Evolutionary conservation across 2,888 invertebrate species (phyloP).

Genomic region (Drosophila pullipes): DNA sequence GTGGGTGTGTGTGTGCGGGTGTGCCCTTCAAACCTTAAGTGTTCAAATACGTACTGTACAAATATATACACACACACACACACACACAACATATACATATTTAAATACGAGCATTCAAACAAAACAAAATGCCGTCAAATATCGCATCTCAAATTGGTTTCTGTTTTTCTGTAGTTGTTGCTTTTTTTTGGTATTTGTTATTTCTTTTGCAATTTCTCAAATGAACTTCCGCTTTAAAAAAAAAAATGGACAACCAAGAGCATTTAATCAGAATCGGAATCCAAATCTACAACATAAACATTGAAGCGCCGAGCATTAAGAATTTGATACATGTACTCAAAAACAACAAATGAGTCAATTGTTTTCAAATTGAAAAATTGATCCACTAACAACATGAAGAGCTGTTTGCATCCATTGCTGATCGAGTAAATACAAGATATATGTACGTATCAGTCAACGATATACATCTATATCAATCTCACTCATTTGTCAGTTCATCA

Average conservation of each 20-base stretch:
- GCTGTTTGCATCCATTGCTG: background rate
- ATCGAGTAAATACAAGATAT: background rate
- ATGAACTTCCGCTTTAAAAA: constrained; percentile 35
- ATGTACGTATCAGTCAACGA: background rate
- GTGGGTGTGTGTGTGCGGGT: constrained; percentile 22
- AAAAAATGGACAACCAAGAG: constrained; percentile 32
- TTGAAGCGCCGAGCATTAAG: background rate
- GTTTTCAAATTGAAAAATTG: constrained; percentile 22
- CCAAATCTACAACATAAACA: constrained; percentile 26
- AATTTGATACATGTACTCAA: constrained; percentile 36
- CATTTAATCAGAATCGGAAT: constrained; percentile 54
- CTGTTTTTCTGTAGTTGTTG: constrained; percentile 10
- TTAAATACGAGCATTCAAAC: constrained; percentile 29
- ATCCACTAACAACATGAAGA: background rate
- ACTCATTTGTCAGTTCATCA: constrained; percentile 23
- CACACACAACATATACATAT: background rate
- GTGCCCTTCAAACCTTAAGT: constrained; percentile 51
- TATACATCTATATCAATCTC: background rate
- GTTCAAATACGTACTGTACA: constrained; percentile 22
- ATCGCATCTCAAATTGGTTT: constrained; percentile 40
- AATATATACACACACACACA: constrained; percentile 8
- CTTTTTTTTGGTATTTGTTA: background rate
- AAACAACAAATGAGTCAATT: constrained; percentile 26
- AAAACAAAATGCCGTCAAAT: constrained; percentile 51
- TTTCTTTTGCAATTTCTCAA: constrained; percentile 39